phyloP scores from a whole-genome alignment of 2,797 vertebrate genomes.

The Microctenopoma stevenorrisi region DNA sequence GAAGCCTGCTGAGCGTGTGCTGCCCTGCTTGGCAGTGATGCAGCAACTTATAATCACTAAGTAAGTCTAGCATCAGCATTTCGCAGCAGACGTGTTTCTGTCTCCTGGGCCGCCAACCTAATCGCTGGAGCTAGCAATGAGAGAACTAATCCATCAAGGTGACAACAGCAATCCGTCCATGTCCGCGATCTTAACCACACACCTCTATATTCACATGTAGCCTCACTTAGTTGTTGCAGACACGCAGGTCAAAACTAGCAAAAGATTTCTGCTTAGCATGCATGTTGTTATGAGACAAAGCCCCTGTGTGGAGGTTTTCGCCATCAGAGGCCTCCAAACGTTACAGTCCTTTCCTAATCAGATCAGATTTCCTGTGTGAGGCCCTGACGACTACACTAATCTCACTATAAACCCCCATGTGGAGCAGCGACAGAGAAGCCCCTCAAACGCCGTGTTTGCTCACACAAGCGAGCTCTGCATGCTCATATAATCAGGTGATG shows the following conservation, averaged over 20 bases:
- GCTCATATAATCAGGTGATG: constrained; percentile 65
- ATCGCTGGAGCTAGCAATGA: constrained; percentile 75
- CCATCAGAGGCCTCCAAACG: constrained; percentile 55
- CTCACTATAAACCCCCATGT: constrained; percentile 53
- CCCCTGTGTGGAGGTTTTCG: constrained; percentile 1
- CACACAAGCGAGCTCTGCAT: constrained; percentile 37
- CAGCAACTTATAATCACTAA: constrained; percentile 73
- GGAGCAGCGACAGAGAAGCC: constrained; percentile 37
- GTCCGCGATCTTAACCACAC: constrained; percentile 33
- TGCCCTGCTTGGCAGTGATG: constrained; percentile 58
- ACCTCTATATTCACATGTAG: constrained; percentile 31
- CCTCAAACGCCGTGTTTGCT: constrained; percentile 53
- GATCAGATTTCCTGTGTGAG: constrained; percentile 58
- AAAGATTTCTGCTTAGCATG: constrained; percentile 15
- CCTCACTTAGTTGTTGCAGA: constrained; percentile 8
- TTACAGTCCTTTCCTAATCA: constrained; percentile 67
- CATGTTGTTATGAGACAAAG: constrained; percentile 7
- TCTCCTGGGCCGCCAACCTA: constrained; percentile 77
- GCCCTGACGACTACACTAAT: constrained; percentile 60
- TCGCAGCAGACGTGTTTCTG: constrained; percentile 60
- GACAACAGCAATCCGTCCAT: constrained; percentile 59
- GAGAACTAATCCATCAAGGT: constrained; percentile 79
- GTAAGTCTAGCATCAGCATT: constrained; percentile 77
- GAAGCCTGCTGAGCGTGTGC: constrained; percentile 23
- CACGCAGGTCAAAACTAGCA: constrained; percentile 14